Evolutionary conservation across 2,888 invertebrate genomes (phyloP).

Genomic region (Anarsia innoxiella): DNA sequence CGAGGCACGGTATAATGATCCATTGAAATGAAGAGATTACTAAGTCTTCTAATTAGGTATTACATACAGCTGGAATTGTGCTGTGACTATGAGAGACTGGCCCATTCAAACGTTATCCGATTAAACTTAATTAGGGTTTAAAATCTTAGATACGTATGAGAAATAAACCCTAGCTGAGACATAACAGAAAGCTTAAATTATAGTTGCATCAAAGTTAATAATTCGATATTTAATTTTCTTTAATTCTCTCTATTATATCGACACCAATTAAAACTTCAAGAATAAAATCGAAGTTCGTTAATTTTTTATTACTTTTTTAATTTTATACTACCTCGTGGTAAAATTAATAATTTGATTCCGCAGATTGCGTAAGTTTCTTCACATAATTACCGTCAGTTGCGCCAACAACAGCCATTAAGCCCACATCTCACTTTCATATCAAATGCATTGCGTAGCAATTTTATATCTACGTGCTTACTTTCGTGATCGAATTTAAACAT

Average conservation of each 20-base stretch:
- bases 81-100: constrained; percentile 42
- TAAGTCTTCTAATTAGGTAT: constrained; percentile 50
- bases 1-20: constrained; percentile 44
- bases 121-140: constrained; percentile 50
- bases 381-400: constrained; percentile 25
- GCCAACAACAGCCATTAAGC: constrained; percentile 21
- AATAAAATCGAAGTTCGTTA: too few relatives aligned
- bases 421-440: constrained; percentile 26
- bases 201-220: too few relatives aligned
- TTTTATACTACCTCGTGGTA: too few relatives aligned
- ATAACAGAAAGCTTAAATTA: not conserved
- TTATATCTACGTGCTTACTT: too few relatives aligned
- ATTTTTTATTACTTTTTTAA: too few relatives aligned
- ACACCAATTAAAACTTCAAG: too few relatives aligned
- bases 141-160: constrained; percentile 21
- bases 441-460: constrained; percentile 15
- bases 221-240: too few relatives aligned
- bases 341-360: constrained; percentile 12
- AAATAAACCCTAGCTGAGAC: not conserved
- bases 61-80: constrained; percentile 43
- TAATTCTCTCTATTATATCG: too few relatives aligned
- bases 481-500: too few relatives aligned
- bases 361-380: constrained; percentile 21
- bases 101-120: constrained; percentile 58
- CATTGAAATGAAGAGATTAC: constrained; percentile 46